A percentile compares a stretch with the other conserved stretches of the same genome.
Conservation (phyloP, 2,888 invertebrate species). For the Eupeodes latifasciatus region DNA sequence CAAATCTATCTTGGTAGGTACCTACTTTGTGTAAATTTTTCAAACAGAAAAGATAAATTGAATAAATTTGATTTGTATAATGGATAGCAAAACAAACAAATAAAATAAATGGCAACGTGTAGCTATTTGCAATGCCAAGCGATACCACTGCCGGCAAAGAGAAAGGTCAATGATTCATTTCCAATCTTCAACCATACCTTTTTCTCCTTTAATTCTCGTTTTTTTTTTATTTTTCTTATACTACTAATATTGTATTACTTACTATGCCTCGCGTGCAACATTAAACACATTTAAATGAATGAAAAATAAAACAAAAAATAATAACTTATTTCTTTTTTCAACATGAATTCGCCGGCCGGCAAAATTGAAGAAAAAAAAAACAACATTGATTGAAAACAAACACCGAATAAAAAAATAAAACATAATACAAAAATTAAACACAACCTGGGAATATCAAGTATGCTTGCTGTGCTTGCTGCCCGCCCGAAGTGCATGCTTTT, state of each 20-base stretch:
- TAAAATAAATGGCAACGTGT: constrained; percentile 34
- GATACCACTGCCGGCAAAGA: constrained; percentile 33
- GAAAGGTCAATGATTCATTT: constrained; percentile 71
- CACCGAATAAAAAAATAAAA: constrained; percentile 29
- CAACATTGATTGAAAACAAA: constrained; percentile 40
- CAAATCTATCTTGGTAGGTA: background rate
- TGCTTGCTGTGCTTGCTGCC: background rate
- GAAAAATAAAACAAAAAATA: constrained; percentile 16
- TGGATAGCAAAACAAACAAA: background rate
- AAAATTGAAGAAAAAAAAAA: constrained; percentile 34
- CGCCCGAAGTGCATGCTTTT: constrained; percentile 51
- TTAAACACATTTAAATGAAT: constrained; percentile 29
- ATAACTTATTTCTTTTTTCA: constrained; percentile 35
- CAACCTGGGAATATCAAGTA: constrained; percentile 60
- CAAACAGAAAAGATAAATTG: background rate
- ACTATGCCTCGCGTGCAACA: constrained; percentile 70
- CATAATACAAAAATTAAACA: constrained; percentile 14
- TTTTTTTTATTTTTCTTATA: constrained; percentile 13
- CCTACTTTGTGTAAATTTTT: background rate
- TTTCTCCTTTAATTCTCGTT: constrained; percentile 51
- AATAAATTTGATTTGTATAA: background rate
- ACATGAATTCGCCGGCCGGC: constrained; percentile 68
- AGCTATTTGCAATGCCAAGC: constrained; percentile 38
- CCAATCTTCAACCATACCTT: constrained; percentile 42
- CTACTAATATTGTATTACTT: constrained; percentile 45